Evolutionary conservation across 2,888 invertebrate species (phyloP).

Genomic region (Arrhopalites spinosus): DNA sequence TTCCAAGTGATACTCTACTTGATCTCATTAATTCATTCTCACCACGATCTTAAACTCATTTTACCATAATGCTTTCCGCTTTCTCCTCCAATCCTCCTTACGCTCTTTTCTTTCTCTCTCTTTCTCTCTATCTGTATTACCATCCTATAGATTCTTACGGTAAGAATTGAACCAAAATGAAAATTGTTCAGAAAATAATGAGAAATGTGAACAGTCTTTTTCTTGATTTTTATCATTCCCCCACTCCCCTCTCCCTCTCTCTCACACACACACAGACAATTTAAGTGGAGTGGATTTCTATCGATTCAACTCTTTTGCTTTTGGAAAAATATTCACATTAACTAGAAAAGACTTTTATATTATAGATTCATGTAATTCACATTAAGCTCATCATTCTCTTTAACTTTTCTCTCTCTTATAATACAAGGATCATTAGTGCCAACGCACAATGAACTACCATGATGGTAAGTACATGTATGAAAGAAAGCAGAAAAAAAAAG

Average conservation of each 20-base stretch:
- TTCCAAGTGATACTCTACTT: constrained; percentile 35
- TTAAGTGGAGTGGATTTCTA: no score
- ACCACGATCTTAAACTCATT: constrained; percentile 37
- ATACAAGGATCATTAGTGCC: not conserved
- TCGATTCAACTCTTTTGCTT: not conserved
- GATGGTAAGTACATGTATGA: no score
- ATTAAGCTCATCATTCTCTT: constrained; percentile 20
- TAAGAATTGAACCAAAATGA: constrained; percentile 1
- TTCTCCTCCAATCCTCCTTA: constrained; percentile 4
- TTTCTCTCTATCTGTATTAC: not conserved
- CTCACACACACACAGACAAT: not conserved
- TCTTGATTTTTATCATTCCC: not conserved
- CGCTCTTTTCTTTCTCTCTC: not conserved
- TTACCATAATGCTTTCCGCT: constrained; percentile 32
- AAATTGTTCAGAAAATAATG: constrained; percentile 13
- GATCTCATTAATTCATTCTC: constrained; percentile 38
- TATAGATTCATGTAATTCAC: constrained; percentile 19
- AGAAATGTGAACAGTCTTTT: constrained; percentile 1
- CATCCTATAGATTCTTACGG: not conserved
- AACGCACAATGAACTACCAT: no score
- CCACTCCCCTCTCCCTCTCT: not conserved
- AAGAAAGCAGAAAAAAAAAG: not conserved
- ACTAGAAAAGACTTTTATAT: constrained; percentile 14
- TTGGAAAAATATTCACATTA: not conserved
- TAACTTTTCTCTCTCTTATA: not conserved